phyloP scores from a whole-genome alignment of 1,140 invertebrate species.

The Drosophila rufa region DNA sequence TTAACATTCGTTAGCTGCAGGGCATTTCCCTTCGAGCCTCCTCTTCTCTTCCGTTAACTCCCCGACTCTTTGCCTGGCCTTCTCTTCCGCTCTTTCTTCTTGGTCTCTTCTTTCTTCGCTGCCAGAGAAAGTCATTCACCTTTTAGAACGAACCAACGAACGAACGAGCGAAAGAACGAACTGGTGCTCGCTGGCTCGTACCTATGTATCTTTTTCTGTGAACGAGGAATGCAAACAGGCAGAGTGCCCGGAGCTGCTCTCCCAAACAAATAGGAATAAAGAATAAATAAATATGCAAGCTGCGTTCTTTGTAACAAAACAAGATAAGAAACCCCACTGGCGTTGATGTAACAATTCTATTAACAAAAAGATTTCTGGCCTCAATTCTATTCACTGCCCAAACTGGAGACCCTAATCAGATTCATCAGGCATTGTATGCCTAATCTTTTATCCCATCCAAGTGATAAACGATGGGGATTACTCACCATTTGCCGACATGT shows the following conservation, averaged over 20 bases:
- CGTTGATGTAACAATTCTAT: constrained; percentile 52
- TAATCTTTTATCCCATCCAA: constrained; percentile 22
- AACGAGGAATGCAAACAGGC: constrained; percentile 62
- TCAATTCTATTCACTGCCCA: constrained; percentile 27
- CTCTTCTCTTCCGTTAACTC: constrained; percentile 4
- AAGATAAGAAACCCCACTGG: background rate
- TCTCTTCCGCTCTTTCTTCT: constrained; percentile 33
- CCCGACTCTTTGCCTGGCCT: constrained; percentile 15
- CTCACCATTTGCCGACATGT: constrained; percentile 82
- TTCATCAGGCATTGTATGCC: constrained; percentile 43
- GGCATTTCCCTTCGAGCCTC: constrained; percentile 30
- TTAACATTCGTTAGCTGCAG: constrained; percentile 62
- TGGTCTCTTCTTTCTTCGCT: constrained; percentile 31
- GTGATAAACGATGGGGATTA: constrained; percentile 50
- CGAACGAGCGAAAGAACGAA: background rate
- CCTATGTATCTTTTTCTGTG: constrained; percentile 39
- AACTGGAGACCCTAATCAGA: constrained; percentile 31
- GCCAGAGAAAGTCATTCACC: constrained; percentile 80
- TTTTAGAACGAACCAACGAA: constrained; percentile 49
- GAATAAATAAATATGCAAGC: constrained; percentile 39
- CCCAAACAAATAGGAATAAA: constrained; percentile 44
- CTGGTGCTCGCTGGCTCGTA: constrained; percentile 52
- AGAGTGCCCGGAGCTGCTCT: constrained; percentile 14
- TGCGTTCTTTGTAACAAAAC: constrained; percentile 25
- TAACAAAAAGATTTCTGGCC: constrained; percentile 24